Conservation (phyloP, 1,140 invertebrate species). For the Aporrectodea caliginosa region DNA sequence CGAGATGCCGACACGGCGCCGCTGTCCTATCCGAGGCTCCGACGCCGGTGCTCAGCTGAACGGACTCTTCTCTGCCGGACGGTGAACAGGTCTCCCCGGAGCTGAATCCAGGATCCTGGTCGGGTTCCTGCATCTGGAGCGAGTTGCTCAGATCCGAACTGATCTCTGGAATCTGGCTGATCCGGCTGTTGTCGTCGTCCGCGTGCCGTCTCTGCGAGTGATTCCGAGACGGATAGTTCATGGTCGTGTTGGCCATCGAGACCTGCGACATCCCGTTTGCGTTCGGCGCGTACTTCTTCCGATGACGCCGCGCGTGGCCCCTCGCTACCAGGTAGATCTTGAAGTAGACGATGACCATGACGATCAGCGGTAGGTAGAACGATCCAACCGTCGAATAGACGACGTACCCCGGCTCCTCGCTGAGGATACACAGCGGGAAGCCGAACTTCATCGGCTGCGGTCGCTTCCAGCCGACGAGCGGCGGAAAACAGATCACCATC, state of each 20-base stretch:
- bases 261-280: not conserved
- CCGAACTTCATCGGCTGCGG: conserved; percentile 46
- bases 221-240: not conserved
- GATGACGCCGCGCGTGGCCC: conserved; percentile 11
- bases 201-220: not conserved
- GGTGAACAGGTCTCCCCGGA: no score
- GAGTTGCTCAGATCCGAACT: not conserved
- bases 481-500: conserved; percentile 92
- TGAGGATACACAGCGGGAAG: conserved; percentile 55
- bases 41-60: not conserved
- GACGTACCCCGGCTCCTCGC: conserved; percentile 56
- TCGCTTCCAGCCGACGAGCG: conserved; percentile 92
- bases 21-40: not conserved
- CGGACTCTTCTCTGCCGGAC: not conserved
- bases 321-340: conserved; percentile 48
- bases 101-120: not conserved
- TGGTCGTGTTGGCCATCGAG: not conserved
- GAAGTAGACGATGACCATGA: conserved; percentile 58
- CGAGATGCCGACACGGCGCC: no score
- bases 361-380: conserved; percentile 59
- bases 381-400: conserved; percentile 57
- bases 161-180: not conserved
- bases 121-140: not conserved
- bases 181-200: not conserved
- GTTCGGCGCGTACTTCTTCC: conserved; percentile 4